Conservation (phyloP, 2,797 vertebrate species). For the Phoxinus dragarum region DNA sequence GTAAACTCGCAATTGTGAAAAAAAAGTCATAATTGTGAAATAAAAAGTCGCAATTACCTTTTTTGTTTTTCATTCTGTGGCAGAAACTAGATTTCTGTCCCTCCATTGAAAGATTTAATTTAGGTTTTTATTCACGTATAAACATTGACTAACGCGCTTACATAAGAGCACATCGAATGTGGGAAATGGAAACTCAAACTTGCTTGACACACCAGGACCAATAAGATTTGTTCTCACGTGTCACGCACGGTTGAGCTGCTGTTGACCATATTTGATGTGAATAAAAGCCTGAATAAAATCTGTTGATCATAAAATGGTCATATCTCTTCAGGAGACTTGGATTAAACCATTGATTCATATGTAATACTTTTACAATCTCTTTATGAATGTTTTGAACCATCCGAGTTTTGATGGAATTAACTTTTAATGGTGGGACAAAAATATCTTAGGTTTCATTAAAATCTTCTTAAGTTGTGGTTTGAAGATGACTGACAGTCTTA, state of each 20-base stretch:
- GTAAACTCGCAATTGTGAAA: no score
- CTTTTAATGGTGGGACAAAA: no score
- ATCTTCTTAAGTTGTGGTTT: no score
- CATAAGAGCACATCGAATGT: neutral
- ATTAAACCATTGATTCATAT: neutral
- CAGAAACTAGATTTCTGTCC: no score
- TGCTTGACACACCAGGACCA: neutral
- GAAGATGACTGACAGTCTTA: no score
- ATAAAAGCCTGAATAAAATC: neutral
- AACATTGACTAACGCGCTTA: neutral
- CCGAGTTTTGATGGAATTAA: no score
- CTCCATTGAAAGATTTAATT: neutral
- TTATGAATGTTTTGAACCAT: no score
- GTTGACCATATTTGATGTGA: neutral
- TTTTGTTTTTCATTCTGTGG: no score
- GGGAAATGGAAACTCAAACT: neutral
- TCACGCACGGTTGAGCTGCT: neutral
- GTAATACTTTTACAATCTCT: no score
- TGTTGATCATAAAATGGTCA: neutral
- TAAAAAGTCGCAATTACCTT: no score
- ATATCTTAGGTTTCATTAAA: no score
- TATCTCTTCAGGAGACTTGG: neutral
- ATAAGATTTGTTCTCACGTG: neutral
- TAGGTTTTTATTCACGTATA: neutral
- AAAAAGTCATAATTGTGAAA: no score